Evolutionary conservation across 2,113 vertebrate genomes (phyloP).

Genomic region (Coryphaenoides rupestris): DNA sequence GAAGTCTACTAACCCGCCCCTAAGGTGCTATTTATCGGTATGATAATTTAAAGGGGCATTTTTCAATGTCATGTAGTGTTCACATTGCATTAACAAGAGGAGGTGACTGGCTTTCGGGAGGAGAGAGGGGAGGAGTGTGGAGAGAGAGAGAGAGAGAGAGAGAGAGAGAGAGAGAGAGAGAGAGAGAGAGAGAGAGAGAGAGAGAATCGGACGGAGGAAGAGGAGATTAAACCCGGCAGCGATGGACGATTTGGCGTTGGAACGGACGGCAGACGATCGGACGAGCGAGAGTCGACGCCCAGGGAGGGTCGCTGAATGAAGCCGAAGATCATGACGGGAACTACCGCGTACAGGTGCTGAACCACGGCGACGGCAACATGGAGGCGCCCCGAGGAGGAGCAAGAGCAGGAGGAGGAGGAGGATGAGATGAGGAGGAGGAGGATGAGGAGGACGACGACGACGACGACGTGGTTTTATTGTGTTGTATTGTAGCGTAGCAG

Average conservation of each 20-base stretch:
- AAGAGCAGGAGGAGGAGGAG: too few relatives aligned
- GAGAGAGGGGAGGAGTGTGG: neutral
- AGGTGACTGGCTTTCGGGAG: neutral
- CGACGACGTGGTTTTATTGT: constrained; percentile 52
- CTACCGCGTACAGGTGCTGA: constrained; percentile 19
- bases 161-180: neutral
- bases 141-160: neutral
- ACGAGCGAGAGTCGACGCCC: constrained; percentile 20
- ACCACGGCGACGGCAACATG: constrained; percentile 57
- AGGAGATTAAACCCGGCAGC: constrained; percentile 54
- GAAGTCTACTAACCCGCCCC: too few relatives aligned
- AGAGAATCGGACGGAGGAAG: constrained; percentile 29
- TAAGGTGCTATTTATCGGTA: too few relatives aligned
- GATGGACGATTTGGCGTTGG: constrained; percentile 36
- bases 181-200: constrained; percentile 10
- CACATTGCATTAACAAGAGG: neutral
- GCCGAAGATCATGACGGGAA: constrained; percentile 39
- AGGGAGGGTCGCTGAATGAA: too few relatives aligned
- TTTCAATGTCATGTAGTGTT: neutral
- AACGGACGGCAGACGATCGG: constrained; percentile 28
- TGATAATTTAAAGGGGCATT: too few relatives aligned
- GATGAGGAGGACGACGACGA: too few relatives aligned
- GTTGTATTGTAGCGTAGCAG: constrained; percentile 53
- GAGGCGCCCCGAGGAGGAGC: constrained; percentile 57
- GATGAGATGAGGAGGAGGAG: too few relatives aligned